phyloP scores from a whole-genome alignment of 2,888 invertebrate genomes.

The Melinopterus prodromus region DNA sequence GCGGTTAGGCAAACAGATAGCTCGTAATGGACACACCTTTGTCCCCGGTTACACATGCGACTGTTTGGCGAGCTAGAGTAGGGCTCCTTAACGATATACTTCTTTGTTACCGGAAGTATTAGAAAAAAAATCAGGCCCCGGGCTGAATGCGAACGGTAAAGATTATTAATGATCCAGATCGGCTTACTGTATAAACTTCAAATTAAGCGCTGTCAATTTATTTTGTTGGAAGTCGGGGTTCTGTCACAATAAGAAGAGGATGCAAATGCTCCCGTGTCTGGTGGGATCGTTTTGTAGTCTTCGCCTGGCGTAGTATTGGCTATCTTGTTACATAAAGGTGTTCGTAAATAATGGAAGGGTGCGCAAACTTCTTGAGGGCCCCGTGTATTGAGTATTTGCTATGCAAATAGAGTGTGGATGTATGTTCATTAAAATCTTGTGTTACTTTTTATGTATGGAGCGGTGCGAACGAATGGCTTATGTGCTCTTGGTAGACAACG shows the following conservation, averaged over 20 bases:
- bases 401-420: background rate
- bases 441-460: background rate
- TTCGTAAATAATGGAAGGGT: background rate
- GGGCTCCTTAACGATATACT: constrained; percentile 52
- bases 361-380: background rate
- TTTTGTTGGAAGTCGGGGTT: constrained; percentile 17
- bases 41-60: constrained; percentile 36
- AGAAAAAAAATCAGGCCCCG: constrained; percentile 45
- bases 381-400: background rate
- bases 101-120: constrained; percentile 57
- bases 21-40: constrained; percentile 55
- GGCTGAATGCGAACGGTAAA: constrained; percentile 53
- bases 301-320: background rate
- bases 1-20: constrained; percentile 59
- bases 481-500: no score
- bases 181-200: constrained; percentile 52
- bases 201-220: constrained; percentile 43
- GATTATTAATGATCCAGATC: constrained; percentile 60
- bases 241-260: constrained; percentile 19
- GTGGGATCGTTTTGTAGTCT: background rate
- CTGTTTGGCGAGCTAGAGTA: constrained; percentile 30
- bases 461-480: no score
- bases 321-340: background rate
- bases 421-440: background rate
- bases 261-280: background rate